phyloP scores from a whole-genome alignment of 1,140 invertebrate genomes.

The Reticulitermes speratus region DNA sequence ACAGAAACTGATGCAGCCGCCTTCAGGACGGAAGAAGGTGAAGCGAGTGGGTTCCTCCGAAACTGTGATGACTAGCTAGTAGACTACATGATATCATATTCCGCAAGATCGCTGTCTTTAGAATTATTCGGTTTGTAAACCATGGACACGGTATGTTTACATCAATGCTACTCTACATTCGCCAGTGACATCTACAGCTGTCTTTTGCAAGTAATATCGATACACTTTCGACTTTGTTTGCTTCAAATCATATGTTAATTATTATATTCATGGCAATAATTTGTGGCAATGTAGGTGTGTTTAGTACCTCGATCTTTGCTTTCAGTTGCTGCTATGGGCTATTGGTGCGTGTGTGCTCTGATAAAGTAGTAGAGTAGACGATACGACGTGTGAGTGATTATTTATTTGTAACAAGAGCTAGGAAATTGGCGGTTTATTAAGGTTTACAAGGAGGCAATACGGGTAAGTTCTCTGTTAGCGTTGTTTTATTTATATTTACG shows the following conservation, averaged over 20 bases:
- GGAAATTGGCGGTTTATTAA: neutral
- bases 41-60: no score
- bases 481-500: neutral
- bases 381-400: neutral
- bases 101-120: no score
- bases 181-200: neutral
- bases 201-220: neutral
- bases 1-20: no score
- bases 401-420: neutral
- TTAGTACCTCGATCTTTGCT: neutral
- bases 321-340: neutral
- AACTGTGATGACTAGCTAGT: no score
- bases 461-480: neutral
- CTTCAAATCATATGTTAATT: conserved; percentile 13
- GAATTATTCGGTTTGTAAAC: no score
- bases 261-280: conserved; percentile 10
- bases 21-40: no score
- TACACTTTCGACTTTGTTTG: conserved; percentile 6
- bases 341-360: neutral
- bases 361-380: neutral
- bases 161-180: no score
- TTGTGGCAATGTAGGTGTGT: neutral
- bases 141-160: no score
- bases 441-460: neutral
- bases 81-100: no score